A percentile compares a stretch with the other conserved stretches of the same genome.
Conservation (phyloP, 2,113 vertebrate species). For the Myxocyprinus asiaticus region DNA sequence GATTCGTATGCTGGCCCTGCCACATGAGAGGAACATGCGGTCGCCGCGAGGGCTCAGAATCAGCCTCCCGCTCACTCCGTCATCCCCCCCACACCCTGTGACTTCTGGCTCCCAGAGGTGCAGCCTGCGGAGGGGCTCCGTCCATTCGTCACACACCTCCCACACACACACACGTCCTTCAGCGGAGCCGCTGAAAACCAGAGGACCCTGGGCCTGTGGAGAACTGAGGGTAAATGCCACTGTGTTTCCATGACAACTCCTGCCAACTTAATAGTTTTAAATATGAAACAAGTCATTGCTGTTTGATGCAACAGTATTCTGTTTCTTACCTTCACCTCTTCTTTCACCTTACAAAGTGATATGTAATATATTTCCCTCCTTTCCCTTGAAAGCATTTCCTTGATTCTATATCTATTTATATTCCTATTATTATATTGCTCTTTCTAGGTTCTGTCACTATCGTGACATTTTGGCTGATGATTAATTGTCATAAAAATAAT, state of each 20-base stretch:
- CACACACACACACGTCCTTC: slow-evolving; percentile 77
- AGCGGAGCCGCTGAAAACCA: slow-evolving; percentile 75
- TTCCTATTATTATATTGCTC: neutral
- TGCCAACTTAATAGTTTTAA: slow-evolving; percentile 30
- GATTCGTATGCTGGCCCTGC: slow-evolving; percentile 72
- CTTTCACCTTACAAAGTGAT: neutral
- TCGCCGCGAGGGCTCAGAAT: slow-evolving; percentile 75
- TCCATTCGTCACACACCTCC: slow-evolving; percentile 64
- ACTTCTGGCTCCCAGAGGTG: slow-evolving; percentile 69
- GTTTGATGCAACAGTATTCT: neutral
- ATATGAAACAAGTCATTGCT: slow-evolving; percentile 1
- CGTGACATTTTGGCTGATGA: too few relatives aligned
- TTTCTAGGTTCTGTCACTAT: too few relatives aligned
- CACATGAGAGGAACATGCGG: slow-evolving; percentile 68
- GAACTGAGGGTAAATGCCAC: slow-evolving; percentile 35
- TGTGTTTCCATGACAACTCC: slow-evolving; percentile 48
- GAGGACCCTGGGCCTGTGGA: slow-evolving; percentile 76
- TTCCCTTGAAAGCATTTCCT: neutral
- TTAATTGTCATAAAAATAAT: too few relatives aligned
- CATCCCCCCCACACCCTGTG: slow-evolving; percentile 65
- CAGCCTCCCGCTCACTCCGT: slow-evolving; percentile 52
- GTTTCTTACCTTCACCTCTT: neutral
- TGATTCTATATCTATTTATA: neutral
- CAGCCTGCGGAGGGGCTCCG: slow-evolving; percentile 67
- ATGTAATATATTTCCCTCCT: neutral